Evolutionary conservation across 2,888 invertebrate genomes (phyloP), one percentile per base, ranked within the genome.

Genomic region (Xanthia icteritia): DNA sequence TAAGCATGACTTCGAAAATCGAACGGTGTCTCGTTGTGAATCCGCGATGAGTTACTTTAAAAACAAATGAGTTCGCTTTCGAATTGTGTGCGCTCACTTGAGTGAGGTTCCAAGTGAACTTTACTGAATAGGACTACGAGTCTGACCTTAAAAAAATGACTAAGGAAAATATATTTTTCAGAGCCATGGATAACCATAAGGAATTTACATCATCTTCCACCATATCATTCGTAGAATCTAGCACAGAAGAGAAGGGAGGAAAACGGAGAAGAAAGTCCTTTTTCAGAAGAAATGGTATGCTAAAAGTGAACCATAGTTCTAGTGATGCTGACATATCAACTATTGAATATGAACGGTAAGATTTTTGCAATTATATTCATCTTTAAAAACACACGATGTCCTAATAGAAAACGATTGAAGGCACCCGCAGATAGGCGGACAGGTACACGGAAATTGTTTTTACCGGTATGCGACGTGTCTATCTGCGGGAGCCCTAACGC

Each of bases 271-370:
- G 77, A 9, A 83, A 84, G 8, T 86, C 84, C 0, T 90, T 90
- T 83, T 91, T 91, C 85, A 89, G 79, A 42, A 90, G 82, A 69
- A 89, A 90, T 9, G 90, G 91, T 0, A 11, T 90, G 0, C 42
- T 86, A 1, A 89, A 88, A 56, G 90, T 89, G 31, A 90, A 89
- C 0, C 92, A 92, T 3, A 94, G 94, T 36, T 88, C 88, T 58
- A 89, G 92, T 3, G 95, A 95, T 5, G 94, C 91, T 0, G 95
- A 94, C 20, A 88, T 94, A 4, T 94, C 94, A 0, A 89, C 91
- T 1, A 82, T 91, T 3, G 94, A 94, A 1, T 90, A 87, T 67
- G 94, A 94, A n/a, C 92, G 92, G 95, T 68, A 61, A 68, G 68
- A 39, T 61, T 60, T 68, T 2, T 31, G 31, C 20, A 23, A n/a